Evolutionary conservation across 1,140 invertebrate genomes (phyloP), one percentile per base, ranked within the genome.

Genomic region (Plectrocnemia conspersa): DNA sequence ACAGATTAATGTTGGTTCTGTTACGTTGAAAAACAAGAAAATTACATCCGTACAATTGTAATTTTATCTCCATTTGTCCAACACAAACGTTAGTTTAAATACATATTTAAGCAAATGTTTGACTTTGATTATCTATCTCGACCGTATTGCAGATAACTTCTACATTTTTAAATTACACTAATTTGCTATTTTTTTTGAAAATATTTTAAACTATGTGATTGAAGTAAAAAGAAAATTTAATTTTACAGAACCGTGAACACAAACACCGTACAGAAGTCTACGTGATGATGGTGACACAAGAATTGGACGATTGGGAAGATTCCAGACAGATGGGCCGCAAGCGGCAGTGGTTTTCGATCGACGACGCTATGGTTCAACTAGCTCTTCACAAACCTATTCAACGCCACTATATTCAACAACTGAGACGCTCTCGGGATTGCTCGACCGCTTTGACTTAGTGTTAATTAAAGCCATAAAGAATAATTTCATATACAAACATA

Each of bases 271-370:
- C 93, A 18, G 86, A 91, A 69, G 91, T 97, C 41, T 96, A 90
- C 77, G 89, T 95, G 53, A 85, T 96, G 82, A 82, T 83, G 61
- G 91, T 95, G 15, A 91, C 88, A 4, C 85, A 96, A 72, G 89
- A 93, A 71, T 72, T 94, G 62, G 85, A 90, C 19, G 92, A 95
- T 68, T 96, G 92, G 92, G 91, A 95, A 73, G 93, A 97, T 71
- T 91, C 90, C 16, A 81, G 85, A 63, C 82, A 82, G 63, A 91
- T 93, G 73, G 91, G 90, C 38, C 83, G 92, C 40, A 89, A 90
- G 69, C 77, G 92, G 57, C 89, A 93, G 70, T 96, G 92, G 92
- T 95, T 95, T 70, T 83, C 84, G 25, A 81, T 95, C 60, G 84
- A 91, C 45, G 91, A 94, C 64, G 93, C 93, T 23, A 69, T 93